Evolutionary conservation across 64 coral and sea anemone genomes (phyloP), one percentile per base, ranked within the genome.

Genomic region (Cladopsammia gracilis): DNA sequence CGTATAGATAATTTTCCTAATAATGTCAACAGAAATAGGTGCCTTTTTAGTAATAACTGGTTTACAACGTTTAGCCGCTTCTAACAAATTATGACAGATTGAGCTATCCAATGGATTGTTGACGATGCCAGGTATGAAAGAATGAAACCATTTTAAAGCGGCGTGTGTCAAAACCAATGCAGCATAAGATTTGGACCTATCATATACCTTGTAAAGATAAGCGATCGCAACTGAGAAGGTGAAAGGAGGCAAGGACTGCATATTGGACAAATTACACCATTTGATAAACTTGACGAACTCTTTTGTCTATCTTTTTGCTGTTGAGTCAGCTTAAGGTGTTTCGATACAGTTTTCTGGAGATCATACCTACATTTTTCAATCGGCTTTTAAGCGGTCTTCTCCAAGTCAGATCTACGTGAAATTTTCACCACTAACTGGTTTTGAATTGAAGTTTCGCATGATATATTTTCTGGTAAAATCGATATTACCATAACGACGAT

Each of bases 61-160:
- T 70, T 82, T 91, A 18, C 50, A 70, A 56, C 65, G 46, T 56
- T 70, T 87, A 20, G 83, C 64, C 56, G 76, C 53, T 43, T 94
- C 93, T 53, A 94, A 48, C 10, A 94, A 43, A 54, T 83, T 89
- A 54, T 11, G 24, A 71, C 93, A 94, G 13, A 89, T 70, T 23
- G 34, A 18, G 24, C 76, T 73, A 77, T 94, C 87, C 49, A 94
- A 76, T 6, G 87, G 86, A 85, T 89, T 95, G 10, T 45, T 46
- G 65, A 58, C 43, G 70, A 53, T 44, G 49, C 54, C 75, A 24
- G 93, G 77, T 19, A 89, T 50, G 23, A 89, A 94, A 10, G 77
- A 89, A 65, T 94, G 93, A 84, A 82, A 94, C 93, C 93, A 94
- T 84, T 89, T 94, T 6, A 94, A 60, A 2, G 86, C 62, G 14